A percentile compares a stretch with the other conserved stretches of the same genome.
Evolutionary conservation across 2,113 vertebrate species (phyloP).

Genomic region (Lepus europaeus): DNA sequence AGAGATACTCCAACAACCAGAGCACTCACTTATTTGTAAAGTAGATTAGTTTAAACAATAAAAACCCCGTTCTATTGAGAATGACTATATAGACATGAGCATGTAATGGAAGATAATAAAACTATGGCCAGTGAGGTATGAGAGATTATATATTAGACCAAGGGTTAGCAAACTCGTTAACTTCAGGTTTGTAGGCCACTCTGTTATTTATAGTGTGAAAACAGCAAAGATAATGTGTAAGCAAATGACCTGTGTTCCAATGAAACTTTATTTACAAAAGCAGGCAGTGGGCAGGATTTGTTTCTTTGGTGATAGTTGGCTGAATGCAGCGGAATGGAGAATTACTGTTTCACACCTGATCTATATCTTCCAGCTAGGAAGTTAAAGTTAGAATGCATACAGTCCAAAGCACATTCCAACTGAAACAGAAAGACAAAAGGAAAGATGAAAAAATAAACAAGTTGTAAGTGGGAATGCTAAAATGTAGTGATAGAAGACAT

Average conservation of each 20-base stretch:
- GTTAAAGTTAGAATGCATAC: neutral
- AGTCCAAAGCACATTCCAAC: neutral
- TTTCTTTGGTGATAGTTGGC: neutral
- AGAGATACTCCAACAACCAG: neutral
- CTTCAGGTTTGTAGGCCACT: neutral
- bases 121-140: neutral
- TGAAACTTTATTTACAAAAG: constrained; percentile 16
- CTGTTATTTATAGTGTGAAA: neutral
- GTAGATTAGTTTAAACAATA: neutral
- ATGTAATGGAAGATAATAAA: neutral
- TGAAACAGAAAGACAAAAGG: neutral
- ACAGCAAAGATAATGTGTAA: neutral
- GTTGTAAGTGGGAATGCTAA: neutral
- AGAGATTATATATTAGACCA: neutral
- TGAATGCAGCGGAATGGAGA: neutral
- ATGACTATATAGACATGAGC: neutral
- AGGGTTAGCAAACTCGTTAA: no score
- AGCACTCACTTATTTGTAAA: neutral
- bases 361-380: neutral
- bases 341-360: neutral
- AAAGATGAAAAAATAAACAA: neutral
- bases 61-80: neutral
- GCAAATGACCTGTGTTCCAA: neutral
- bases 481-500: neutral
- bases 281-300: neutral